Conservation (phyloP, 2,113 vertebrate genomes). For the Passer montanus region DNA sequence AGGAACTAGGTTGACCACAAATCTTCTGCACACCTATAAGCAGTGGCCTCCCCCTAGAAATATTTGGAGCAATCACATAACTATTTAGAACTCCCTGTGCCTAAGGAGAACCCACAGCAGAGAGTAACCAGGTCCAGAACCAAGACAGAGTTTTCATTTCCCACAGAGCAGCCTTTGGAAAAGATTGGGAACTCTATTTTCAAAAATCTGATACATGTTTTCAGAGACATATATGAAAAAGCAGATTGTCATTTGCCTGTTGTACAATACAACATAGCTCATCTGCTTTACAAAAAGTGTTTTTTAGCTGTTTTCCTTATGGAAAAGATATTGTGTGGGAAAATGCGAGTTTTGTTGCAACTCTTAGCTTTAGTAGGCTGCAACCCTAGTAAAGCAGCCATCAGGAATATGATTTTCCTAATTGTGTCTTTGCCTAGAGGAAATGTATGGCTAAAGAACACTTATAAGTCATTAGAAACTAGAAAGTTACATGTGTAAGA, state of each 20-base stretch:
- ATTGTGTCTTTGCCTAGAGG: background rate
- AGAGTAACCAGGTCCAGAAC: background rate
- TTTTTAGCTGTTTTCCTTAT: background rate
- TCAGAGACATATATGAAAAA: background rate
- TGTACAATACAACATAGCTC: background rate
- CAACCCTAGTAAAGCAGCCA: background rate
- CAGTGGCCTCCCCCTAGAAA: background rate
- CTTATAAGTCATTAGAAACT: background rate
- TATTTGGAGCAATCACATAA: background rate
- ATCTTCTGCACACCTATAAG: background rate
- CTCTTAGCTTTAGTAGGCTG: background rate
- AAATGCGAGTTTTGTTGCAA: background rate
- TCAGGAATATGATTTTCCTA: background rate
- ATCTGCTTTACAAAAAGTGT: accelerated
- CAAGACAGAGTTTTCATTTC: background rate
- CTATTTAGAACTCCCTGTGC: background rate
- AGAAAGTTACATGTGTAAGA: background rate
- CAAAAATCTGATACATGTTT: background rate
- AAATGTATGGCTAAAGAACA: background rate
- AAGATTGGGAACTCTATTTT: background rate
- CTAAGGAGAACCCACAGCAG: background rate
- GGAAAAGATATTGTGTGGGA: background rate
- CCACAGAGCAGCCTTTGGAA: background rate
- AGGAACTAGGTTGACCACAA: background rate
- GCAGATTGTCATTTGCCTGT: background rate